phyloP scores from a whole-genome alignment of 1,140 invertebrate genomes.

The Philotrypesis tridentata region DNA sequence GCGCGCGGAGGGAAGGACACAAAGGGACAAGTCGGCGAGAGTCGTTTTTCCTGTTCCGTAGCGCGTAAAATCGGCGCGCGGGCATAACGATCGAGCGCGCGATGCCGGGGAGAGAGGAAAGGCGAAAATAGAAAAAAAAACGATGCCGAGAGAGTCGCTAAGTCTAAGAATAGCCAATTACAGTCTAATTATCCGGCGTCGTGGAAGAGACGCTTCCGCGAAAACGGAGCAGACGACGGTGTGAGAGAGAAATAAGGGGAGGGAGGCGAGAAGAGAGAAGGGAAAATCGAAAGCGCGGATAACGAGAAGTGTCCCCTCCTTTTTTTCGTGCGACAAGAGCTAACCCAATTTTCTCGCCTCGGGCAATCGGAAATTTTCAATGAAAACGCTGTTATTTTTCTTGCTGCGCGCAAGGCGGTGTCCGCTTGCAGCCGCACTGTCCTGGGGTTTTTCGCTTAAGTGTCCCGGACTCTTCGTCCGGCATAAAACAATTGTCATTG shows the following conservation, averaged over 20 bases:
- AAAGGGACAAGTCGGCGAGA: not conserved
- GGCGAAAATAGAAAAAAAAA: conserved; percentile 1
- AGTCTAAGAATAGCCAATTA: conserved; percentile 50
- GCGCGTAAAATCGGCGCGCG: conserved; percentile 30
- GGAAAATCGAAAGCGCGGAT: conserved; percentile 27
- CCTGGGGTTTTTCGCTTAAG: too few species aligned
- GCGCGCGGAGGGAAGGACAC: not conserved
- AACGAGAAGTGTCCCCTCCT: conserved; percentile 4
- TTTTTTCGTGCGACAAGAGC: not conserved
- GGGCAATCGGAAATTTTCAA: too few species aligned
- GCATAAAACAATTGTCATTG: too few species aligned
- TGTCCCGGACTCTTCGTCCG: too few species aligned
- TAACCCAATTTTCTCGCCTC: not conserved
- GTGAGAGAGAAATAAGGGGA: not conserved
- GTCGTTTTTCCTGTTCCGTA: conserved; percentile 26
- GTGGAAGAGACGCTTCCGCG: conserved; percentile 36
- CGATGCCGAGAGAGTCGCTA: not conserved
- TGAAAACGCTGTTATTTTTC: too few species aligned
- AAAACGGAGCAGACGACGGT: conserved; percentile 25
- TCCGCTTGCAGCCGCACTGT: too few species aligned
- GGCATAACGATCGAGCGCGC: not conserved
- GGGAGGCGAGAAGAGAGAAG: not conserved
- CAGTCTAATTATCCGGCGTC: conserved; percentile 43
- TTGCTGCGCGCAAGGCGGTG: too few species aligned
- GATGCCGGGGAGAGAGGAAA: not conserved